Percentiles rank a stretch among this genome's conserved stretches.
Evolutionary conservation across 1,140 invertebrate species (phyloP).

Genomic region (Phymorhynchus buccinoides): DNA sequence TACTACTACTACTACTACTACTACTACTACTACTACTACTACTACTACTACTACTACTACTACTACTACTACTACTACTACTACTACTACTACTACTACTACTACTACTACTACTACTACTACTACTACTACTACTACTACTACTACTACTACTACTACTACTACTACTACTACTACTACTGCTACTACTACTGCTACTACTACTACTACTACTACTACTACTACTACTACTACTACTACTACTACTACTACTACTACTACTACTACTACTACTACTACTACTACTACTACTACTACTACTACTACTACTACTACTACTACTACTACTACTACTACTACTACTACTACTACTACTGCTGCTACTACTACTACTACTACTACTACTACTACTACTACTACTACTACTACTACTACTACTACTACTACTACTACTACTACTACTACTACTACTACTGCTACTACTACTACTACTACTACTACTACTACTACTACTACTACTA

Average conservation of each 20-base stretch:
- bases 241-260: conserved; percentile 12
- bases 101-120: conserved; percentile 16
- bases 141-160: conserved; percentile 16
- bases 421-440: conserved; percentile 9
- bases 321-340: conserved; percentile 12
- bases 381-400: conserved; percentile 13
- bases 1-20: conserved; percentile 9
- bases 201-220: conserved; percentile 16
- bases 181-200: conserved; percentile 8
- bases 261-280: conserved; percentile 16
- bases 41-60: conserved; percentile 16
- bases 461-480: background rate
- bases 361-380: conserved; percentile 17
- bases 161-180: conserved; percentile 16
- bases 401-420: background rate
- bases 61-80: conserved; percentile 14
- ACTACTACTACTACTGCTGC: conserved; percentile 9
- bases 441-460: background rate
- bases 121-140: conserved; percentile 17
- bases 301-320: conserved; percentile 17
- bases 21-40: background rate
- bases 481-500: background rate
- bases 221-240: conserved; percentile 16
- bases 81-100: conserved; percentile 16
- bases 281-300: conserved; percentile 16